Evolutionary conservation across 2,113 vertebrate species (phyloP).

Genomic region (Menura novaehollandiae): DNA sequence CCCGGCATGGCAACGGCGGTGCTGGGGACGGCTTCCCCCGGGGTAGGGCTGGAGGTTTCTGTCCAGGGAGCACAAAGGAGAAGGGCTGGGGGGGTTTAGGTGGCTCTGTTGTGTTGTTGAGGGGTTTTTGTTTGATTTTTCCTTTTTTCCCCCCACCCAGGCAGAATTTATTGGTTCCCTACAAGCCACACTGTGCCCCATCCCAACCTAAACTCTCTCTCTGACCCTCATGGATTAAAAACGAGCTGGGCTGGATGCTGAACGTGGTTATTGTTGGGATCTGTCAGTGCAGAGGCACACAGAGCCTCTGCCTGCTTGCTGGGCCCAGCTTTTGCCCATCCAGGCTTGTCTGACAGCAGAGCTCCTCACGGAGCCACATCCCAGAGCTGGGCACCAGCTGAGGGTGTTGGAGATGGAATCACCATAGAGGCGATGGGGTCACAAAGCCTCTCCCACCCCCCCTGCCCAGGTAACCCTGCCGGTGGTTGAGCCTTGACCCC

Average conservation of each 20-base stretch:
- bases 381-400: background rate
- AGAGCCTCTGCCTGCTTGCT: background rate
- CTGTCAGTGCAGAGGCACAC: background rate
- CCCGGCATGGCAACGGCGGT: accelerated
- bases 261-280: accelerated
- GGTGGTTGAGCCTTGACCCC: background rate
- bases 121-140: background rate
- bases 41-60: background rate
- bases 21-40: accelerated
- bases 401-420: too few relatives aligned
- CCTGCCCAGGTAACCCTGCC: background rate
- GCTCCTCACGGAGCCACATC: background rate
- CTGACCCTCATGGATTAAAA: background rate
- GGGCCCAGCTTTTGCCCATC: background rate
- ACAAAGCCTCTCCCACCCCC: background rate
- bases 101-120: background rate
- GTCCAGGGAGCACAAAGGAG: background rate
- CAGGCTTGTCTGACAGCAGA: background rate
- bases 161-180: background rate
- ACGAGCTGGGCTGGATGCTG: background rate
- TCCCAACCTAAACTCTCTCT: background rate
- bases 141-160: too few relatives aligned
- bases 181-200: background rate
- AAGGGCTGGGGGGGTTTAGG: background rate
- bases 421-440: background rate